Conservation (phyloP, 2,888 invertebrate species). For the Chrysotoxum bicinctum region DNA sequence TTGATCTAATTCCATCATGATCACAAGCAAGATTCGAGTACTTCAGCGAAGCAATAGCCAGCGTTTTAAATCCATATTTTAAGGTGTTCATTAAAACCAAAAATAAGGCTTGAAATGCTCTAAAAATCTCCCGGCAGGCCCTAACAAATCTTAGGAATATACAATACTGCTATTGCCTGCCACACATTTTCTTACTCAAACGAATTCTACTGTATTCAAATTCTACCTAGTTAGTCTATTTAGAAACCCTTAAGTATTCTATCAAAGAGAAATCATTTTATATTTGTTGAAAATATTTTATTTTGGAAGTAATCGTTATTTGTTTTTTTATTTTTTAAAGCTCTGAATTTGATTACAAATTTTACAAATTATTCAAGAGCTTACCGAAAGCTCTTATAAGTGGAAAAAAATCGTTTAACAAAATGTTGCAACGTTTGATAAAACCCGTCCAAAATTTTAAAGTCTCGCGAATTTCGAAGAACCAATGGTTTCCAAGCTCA, state of each 20-base stretch:
- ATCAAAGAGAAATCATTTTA: not conserved
- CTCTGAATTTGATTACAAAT: not conserved
- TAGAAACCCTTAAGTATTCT: not conserved
- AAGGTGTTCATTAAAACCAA: too few relatives aligned
- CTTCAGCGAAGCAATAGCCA: too few relatives aligned
- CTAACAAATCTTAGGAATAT: too few relatives aligned
- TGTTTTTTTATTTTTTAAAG: not conserved
- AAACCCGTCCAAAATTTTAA: not conserved
- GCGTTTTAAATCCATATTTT: too few relatives aligned
- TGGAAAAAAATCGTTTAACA: not conserved
- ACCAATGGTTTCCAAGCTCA: not conserved
- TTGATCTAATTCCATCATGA: too few relatives aligned
- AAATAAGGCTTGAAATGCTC: too few relatives aligned
- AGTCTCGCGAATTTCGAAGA: not conserved
- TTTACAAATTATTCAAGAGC: not conserved
- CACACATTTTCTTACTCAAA: too few relatives aligned
- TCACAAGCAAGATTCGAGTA: too few relatives aligned
- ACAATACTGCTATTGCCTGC: too few relatives aligned
- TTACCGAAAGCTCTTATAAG: not conserved
- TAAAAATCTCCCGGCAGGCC: too few relatives aligned
- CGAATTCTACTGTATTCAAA: not conserved
- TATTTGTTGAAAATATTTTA: not conserved
- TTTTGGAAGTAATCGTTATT: not conserved
- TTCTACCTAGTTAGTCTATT: not conserved
- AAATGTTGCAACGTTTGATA: constrained; percentile 13